Percentiles rank a stretch among this genome's conserved stretches.
Evolutionary conservation across 2,113 vertebrate species (phyloP).

Genomic region (Spilogale gracilis): DNA sequence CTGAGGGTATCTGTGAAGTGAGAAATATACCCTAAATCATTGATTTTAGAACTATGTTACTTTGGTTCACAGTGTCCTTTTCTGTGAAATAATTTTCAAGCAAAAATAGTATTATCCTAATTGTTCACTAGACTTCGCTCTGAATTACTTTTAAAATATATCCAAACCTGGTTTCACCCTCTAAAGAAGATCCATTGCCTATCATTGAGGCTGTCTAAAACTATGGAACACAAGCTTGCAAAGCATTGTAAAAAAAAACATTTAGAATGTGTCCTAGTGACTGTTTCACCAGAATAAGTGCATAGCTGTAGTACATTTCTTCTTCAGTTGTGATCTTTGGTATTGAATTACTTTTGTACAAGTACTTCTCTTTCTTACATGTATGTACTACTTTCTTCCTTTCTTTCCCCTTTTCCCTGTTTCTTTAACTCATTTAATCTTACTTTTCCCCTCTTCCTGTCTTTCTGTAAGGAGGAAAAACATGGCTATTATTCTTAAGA

Average conservation of each 20-base stretch:
- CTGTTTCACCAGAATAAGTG: not conserved
- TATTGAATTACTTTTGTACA: conserved; percentile 49
- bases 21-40: not conserved
- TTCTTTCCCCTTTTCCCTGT: not conserved
- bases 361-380: not conserved
- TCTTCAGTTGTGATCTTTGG: not conserved
- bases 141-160: conserved; percentile 26
- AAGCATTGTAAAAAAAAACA: not conserved
- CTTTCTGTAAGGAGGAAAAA: conserved; percentile 9
- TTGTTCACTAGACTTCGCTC: conserved; percentile 14
- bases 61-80: not conserved
- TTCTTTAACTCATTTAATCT: not conserved
- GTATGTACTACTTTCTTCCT: not conserved
- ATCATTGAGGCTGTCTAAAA: not conserved
- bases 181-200: not conserved
- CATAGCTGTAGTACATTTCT: not conserved
- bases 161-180: not conserved
- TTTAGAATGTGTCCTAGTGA: not conserved
- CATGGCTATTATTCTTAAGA: not conserved
- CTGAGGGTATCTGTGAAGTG: no score
- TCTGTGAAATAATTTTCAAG: conserved; percentile 43
- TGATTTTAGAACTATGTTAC: not conserved
- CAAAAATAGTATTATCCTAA: not conserved
- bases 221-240: not conserved
- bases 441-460: not conserved